These are phyloP conservation scores for Bombus pascuorum DNA, from an alignment of 1,140 invertebrate genomes.

Conservation along the genomic window DNA sequence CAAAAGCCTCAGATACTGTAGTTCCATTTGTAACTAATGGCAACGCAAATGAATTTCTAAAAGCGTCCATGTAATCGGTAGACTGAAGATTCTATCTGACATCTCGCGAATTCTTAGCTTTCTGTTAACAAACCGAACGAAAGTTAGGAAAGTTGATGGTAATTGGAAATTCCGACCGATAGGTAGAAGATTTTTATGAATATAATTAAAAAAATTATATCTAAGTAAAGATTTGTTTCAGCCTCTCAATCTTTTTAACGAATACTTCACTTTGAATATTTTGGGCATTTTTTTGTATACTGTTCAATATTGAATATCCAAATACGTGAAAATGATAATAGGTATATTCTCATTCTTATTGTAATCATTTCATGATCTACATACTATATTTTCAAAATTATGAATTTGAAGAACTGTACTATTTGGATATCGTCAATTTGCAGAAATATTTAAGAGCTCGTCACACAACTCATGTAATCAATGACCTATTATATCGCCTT, in stretches of 20 bases:
- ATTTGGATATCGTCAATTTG: neutral
- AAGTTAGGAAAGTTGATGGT: neutral
- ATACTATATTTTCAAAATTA: neutral
- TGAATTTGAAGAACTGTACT: neutral
- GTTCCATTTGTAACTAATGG: conserved; percentile 30
- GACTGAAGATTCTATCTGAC: neutral
- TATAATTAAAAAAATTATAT: neutral
- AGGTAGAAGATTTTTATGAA: neutral
- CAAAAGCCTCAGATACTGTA: neutral
- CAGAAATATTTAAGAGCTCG: neutral
- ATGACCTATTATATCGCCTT: neutral
- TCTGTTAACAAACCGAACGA: neutral
- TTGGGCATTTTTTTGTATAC: neutral
- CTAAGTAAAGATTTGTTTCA: neutral
- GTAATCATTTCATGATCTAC: no score
- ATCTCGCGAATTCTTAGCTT: neutral
- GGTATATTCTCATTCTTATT: no score
- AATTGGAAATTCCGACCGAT: neutral
- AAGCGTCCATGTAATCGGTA: conserved; percentile 35
- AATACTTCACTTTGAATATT: neutral
- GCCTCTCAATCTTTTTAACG: neutral
- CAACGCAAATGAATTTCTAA: conserved; percentile 2
- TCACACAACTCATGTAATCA: neutral
- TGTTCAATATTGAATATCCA: no score
- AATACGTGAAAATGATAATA: no score